These are phyloP conservation scores for Lasius fuliginosus DNA, from an alignment of 2,888 invertebrate species.

Conservation along the genomic window DNA sequence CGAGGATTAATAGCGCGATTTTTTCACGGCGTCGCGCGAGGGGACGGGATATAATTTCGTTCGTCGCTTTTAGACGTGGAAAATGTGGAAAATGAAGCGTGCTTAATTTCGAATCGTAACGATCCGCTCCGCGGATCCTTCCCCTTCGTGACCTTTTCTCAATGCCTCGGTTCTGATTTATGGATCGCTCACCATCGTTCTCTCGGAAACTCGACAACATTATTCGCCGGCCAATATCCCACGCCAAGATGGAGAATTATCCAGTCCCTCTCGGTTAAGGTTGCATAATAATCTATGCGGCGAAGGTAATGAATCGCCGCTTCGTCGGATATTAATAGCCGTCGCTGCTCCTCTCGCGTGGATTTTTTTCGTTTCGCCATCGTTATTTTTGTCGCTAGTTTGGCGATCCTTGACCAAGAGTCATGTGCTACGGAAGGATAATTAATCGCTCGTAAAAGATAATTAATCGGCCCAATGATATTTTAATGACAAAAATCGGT, in stretches of 20 bases:
- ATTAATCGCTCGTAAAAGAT: background rate
- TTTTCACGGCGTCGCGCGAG: conserved; percentile 8
- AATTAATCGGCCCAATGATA: background rate
- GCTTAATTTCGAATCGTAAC: conserved; percentile 27
- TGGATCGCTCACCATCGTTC: conserved; percentile 32
- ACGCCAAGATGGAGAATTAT: conserved; percentile 33
- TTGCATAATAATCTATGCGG: conserved; percentile 35
- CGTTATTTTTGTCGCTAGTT: conserved; percentile 6
- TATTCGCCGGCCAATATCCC: conserved; percentile 39
- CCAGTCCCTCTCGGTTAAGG: conserved; percentile 10
- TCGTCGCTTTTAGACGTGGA: background rate
- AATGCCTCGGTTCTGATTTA: conserved; percentile 33
- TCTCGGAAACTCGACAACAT: conserved; percentile 36
- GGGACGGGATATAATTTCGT: background rate
- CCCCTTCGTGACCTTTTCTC: conserved; percentile 42
- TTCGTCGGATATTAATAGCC: conserved; percentile 26
- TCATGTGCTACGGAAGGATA: background rate
- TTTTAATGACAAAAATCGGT: background rate
- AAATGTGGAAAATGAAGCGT: conserved; percentile 37
- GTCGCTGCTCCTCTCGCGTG: background rate
- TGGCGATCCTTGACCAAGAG: conserved; percentile 7
- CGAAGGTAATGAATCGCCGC: conserved; percentile 36
- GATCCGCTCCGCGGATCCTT: conserved; percentile 4
- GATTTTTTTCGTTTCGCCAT: background rate
- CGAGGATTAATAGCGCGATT: background rate